These are phyloP conservation scores for Erebia epiphron DNA, from an alignment of 2,888 invertebrate species.

Conservation along the genomic window DNA sequence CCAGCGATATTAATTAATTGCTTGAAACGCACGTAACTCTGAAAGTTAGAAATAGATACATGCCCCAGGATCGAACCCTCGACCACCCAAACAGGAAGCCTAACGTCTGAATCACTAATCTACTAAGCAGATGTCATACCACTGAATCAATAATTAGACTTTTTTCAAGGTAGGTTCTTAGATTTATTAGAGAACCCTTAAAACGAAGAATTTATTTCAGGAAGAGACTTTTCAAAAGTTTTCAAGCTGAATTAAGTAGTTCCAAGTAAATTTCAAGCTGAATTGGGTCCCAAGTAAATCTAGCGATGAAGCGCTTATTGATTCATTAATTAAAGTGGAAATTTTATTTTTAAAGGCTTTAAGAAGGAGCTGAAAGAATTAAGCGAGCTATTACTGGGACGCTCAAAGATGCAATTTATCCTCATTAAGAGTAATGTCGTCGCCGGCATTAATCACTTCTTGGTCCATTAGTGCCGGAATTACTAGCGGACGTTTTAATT, in stretches of 20 bases:
- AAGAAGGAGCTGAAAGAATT: constrained; percentile 62
- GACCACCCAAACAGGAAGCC: too few relatives aligned
- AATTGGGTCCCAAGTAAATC: not conserved
- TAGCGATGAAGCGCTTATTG: constrained; percentile 16
- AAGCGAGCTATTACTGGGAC: constrained; percentile 63
- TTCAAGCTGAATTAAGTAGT: not conserved
- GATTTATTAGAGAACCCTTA: too few relatives aligned
- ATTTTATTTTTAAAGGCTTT: constrained; percentile 42
- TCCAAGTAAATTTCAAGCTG: not conserved
- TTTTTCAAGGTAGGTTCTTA: too few relatives aligned
- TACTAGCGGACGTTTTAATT: constrained; percentile 62
- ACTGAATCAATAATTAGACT: too few relatives aligned
- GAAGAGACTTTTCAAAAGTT: not conserved
- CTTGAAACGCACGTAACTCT: too few relatives aligned
- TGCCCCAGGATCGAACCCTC: too few relatives aligned
- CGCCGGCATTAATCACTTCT: constrained; percentile 70
- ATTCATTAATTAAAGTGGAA: constrained; percentile 17
- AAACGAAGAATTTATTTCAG: too few relatives aligned
- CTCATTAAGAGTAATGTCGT: constrained; percentile 75
- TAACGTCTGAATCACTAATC: too few relatives aligned
- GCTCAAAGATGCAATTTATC: constrained; percentile 75
- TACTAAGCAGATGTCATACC: too few relatives aligned
- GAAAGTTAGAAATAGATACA: too few relatives aligned
- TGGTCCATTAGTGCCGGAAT: constrained; percentile 69
- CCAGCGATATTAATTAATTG: too few relatives aligned